phyloP scores from a whole-genome alignment of 2,797 vertebrate genomes.

The Amazona finschi region DNA sequence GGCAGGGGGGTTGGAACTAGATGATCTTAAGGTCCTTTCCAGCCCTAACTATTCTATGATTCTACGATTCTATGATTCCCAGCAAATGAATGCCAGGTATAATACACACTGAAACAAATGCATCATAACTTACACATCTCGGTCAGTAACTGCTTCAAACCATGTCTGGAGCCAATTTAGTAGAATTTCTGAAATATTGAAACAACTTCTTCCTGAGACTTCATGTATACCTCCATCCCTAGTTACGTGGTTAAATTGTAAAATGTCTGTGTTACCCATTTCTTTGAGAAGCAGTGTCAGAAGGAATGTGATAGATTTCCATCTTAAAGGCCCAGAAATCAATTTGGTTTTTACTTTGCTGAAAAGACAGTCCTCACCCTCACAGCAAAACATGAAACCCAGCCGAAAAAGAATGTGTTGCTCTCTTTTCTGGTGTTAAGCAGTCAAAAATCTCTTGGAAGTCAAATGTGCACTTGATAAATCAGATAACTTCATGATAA shows the following conservation, averaged over 20 bases:
- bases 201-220: not conserved
- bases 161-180: not conserved
- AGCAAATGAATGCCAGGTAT: not conserved
- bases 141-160: not conserved
- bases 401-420: not conserved
- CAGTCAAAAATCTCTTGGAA: not conserved
- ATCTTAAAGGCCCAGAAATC: not conserved
- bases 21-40: no score
- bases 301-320: not conserved
- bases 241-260: not conserved
- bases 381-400: not conserved
- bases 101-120: not conserved
- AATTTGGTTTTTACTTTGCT: not conserved
- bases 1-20: no score
- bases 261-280: not conserved
- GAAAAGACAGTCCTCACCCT: not conserved
- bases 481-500: not conserved
- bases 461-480: not conserved
- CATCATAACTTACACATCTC: not conserved
- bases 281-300: not conserved
- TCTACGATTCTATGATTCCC: not conserved
- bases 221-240: not conserved
- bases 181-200: not conserved
- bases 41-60: no score
- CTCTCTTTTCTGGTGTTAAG: not conserved